These are phyloP conservation scores for Tangara arthus DNA, from an alignment of 2,797 vertebrate species.

Conservation along the genomic window DNA sequence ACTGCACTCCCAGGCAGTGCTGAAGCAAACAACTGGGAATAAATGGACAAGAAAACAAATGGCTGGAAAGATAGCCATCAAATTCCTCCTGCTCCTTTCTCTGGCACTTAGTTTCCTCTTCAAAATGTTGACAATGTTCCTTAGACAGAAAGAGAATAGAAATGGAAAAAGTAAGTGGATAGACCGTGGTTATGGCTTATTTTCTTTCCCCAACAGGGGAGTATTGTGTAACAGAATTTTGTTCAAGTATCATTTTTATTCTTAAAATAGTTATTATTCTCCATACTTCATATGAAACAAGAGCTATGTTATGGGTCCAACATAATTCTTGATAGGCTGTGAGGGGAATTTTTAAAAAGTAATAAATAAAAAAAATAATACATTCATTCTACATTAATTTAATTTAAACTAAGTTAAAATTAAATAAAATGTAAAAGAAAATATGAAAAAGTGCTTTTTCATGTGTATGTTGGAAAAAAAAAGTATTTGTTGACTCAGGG, in stretches of 20 bases:
- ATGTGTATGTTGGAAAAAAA: neutral
- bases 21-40: neutral
- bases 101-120: neutral
- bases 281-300: slow-evolving; percentile 32
- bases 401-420: neutral
- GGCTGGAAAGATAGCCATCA: slow-evolving; percentile 35
- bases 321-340: neutral
- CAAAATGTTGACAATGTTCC: slow-evolving; percentile 27
- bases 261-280: slow-evolving; percentile 58
- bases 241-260: slow-evolving; percentile 39
- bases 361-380: neutral
- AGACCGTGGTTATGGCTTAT: neutral
- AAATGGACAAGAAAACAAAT: neutral
- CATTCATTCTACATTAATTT: neutral
- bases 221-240: slow-evolving; percentile 50
- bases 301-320: neutral
- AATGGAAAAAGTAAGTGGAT: slow-evolving; percentile 56
- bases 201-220: slow-evolving; percentile 35
- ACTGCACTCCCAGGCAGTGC: neutral
- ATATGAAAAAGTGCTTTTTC: rapidly evolving
- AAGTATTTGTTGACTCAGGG: neutral
- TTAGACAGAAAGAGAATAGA: slow-evolving; percentile 10
- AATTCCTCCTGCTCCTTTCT: slow-evolving; percentile 29
- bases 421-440: neutral
- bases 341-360: neutral